Conservation (phyloP, 1,140 invertebrate genomes). For the Penaeus vannamei region DNA sequence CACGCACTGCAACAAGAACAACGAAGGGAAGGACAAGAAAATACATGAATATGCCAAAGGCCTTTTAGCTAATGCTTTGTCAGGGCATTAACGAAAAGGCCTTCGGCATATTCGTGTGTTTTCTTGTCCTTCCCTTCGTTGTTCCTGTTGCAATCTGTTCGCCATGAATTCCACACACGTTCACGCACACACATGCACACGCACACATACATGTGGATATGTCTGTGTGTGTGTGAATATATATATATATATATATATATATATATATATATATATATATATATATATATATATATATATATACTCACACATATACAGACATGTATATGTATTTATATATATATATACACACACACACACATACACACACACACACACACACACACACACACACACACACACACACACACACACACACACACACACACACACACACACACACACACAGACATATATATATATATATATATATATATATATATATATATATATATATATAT, state of each 20-base stretch:
- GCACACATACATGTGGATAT: not conserved
- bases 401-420: conserved; percentile 13
- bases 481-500: conserved; percentile 14
- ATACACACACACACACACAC: not conserved
- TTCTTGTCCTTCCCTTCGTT: no score
- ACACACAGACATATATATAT: conserved; percentile 9
- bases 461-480: not conserved
- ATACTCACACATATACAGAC: not conserved
- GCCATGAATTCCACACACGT: no score
- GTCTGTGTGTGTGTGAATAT: not conserved
- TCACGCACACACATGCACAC: not conserved
- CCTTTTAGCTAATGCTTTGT: no score
- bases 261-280: conserved; percentile 16
- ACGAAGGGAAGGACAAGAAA: not conserved
- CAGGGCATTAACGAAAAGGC: no score
- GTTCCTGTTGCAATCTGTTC: no score
- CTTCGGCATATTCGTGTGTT: no score
- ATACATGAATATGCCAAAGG: no score
- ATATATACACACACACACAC: not conserved
- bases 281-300: conserved; percentile 16
- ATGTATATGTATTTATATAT: not conserved
- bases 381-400: conserved; percentile 6
- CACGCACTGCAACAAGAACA: not conserved
- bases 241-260: conserved; percentile 16
- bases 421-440: no score